Evolutionary conservation across 2,888 invertebrate genomes (phyloP).

Genomic region (Gibbula magus): DNA sequence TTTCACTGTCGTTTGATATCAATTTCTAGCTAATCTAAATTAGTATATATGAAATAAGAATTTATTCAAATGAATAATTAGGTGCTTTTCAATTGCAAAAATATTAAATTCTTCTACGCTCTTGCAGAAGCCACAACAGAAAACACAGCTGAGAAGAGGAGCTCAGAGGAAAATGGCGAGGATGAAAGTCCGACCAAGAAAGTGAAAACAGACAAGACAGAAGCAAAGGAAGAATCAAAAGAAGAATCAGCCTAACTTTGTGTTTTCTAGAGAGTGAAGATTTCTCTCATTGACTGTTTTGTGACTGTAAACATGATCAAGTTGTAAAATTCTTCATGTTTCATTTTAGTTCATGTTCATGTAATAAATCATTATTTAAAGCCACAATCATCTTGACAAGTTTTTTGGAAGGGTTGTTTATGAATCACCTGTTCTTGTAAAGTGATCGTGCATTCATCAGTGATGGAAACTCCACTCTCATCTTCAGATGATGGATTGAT

Average conservation of each 20-base stretch:
- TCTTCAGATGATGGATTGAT: too few relatives aligned
- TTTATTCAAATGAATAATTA: too few relatives aligned
- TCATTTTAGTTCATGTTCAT: constrained; percentile 15
- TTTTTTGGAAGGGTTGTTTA: too few relatives aligned
- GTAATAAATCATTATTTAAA: constrained; percentile 15
- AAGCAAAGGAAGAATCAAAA: constrained; percentile 31
- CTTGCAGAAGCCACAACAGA: constrained; percentile 19
- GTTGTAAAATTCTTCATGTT: constrained; percentile 15
- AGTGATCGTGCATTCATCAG: too few relatives aligned
- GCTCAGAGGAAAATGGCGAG: constrained; percentile 50
- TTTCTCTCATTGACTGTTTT: constrained; percentile 10
- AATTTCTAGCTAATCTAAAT: too few relatives aligned
- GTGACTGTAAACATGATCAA: constrained; percentile 15
- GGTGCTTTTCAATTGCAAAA: too few relatives aligned
- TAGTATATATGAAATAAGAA: too few relatives aligned
- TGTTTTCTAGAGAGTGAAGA: constrained; percentile 5
- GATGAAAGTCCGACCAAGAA: constrained; percentile 62
- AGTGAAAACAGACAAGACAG: constrained; percentile 50
- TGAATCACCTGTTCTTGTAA: too few relatives aligned
- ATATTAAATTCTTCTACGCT: neutral
- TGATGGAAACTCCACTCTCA: too few relatives aligned
- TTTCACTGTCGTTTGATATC: too few relatives aligned
- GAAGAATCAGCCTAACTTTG: constrained; percentile 31
- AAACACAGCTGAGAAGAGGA: constrained; percentile 45
- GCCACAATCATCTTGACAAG: neutral